Conservation (phyloP, 2,113 vertebrate species). For the Plectropomus leopardus region DNA sequence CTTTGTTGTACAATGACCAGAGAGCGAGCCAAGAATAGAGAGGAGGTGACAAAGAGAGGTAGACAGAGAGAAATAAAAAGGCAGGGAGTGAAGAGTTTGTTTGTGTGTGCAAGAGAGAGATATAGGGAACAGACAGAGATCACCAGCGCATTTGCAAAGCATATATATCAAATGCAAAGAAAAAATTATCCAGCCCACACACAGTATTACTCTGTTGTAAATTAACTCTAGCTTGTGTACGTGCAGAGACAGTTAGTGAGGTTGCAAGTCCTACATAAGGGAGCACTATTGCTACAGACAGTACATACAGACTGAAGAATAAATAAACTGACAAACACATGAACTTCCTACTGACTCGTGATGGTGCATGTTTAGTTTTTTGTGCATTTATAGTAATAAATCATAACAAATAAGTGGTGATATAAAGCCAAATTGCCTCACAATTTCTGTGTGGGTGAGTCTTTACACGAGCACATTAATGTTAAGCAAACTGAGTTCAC, state of each 20-base stretch:
- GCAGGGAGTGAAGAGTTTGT: conserved; percentile 30
- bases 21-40: conserved; percentile 52
- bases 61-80: conserved; percentile 30
- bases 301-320: neutral
- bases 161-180: conserved; percentile 17
- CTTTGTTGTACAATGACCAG: conserved; percentile 69
- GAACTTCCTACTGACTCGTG: neutral
- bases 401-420: neutral
- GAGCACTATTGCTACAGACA: neutral
- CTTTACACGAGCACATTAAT: neutral
- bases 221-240: conserved; percentile 15
- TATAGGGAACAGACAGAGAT: conserved; percentile 12
- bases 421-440: neutral
- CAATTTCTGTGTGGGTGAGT: neutral
- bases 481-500: neutral
- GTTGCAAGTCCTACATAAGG: neutral
- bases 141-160: conserved; percentile 22
- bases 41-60: conserved; percentile 49
- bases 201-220: conserved; percentile 10
- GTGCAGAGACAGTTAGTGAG: conserved; percentile 1
- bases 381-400: neutral
- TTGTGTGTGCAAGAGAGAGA: conserved; percentile 24
- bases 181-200: conserved; percentile 30
- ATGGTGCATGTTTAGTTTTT: neutral
- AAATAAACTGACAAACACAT: neutral